Percentiles rank a stretch among this genome's conserved stretches.
phyloP scores from a whole-genome alignment of 2,113 vertebrate genomes.

The Stictonetta naevosa region DNA sequence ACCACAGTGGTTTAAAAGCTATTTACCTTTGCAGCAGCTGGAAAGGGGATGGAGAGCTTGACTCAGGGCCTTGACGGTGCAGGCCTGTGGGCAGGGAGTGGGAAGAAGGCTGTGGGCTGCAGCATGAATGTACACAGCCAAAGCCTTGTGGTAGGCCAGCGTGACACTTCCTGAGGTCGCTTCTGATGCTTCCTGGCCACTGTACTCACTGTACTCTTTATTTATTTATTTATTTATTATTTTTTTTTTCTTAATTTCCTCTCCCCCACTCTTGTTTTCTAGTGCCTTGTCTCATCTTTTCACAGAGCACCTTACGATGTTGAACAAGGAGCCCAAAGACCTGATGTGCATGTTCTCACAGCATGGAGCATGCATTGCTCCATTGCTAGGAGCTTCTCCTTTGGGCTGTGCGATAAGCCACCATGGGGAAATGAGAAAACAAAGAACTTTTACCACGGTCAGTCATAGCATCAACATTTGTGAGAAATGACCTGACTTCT shows the following conservation, averaged over 20 bases:
- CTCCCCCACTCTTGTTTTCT: rapidly evolving
- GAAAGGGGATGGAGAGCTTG: not conserved
- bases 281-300: not conserved
- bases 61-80: not conserved
- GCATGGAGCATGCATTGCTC: not conserved
- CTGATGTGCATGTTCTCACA: not conserved
- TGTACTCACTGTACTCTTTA: not conserved
- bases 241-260: not conserved
- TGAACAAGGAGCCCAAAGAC: not conserved
- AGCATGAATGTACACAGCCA: not conserved
- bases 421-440: not conserved
- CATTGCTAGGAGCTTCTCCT: not conserved
- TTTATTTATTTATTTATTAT: too few relatives aligned
- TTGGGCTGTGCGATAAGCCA: not conserved
- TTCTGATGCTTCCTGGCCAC: not conserved
- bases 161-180: not conserved
- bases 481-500: not conserved
- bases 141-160: not conserved
- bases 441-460: not conserved
- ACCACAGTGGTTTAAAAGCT: not conserved
- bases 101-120: not conserved
- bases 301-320: rapidly evolving
- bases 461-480: too few relatives aligned
- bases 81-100: not conserved
- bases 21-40: not conserved